Percentiles rank a stretch among this genome's conserved stretches.
These are phyloP conservation scores for Heliconius hermathena DNA, from an alignment of 1,140 invertebrate genomes.

Conservation along the genomic window DNA sequence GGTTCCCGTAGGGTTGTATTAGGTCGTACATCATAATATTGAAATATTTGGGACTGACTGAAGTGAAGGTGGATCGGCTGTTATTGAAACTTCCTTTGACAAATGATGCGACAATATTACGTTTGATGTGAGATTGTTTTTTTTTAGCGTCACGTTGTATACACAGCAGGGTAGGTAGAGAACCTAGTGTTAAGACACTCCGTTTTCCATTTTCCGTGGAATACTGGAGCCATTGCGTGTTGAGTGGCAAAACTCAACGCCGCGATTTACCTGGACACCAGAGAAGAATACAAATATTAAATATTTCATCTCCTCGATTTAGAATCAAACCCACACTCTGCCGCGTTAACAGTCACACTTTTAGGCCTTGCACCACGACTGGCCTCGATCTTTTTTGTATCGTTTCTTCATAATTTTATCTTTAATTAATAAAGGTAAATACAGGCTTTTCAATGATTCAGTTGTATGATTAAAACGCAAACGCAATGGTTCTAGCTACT, in stretches of 20 bases:
- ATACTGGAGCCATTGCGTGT: too few relatives aligned
- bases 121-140: not conserved
- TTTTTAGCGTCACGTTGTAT: not conserved
- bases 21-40: slow-evolving; percentile 67
- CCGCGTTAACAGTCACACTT: not conserved
- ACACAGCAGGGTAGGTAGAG: not conserved
- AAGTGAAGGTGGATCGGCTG: slow-evolving; percentile 43
- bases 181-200: not conserved
- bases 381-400: too few relatives aligned
- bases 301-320: not conserved
- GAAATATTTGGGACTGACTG: slow-evolving; percentile 54
- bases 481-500: too few relatives aligned
- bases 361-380: not conserved
- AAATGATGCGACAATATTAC: slow-evolving; percentile 31
- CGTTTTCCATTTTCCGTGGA: not conserved
- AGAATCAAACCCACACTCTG: not conserved
- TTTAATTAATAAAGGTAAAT: too few relatives aligned
- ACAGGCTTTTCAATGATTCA: too few relatives aligned
- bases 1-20: slow-evolving; percentile 39
- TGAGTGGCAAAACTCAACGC: too few relatives aligned
- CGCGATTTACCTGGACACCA: too few relatives aligned
- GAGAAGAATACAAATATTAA: too few relatives aligned
- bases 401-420: too few relatives aligned
- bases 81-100: slow-evolving; percentile 56
- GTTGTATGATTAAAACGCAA: too few relatives aligned